Conservation (phyloP, 2,888 invertebrate genomes). For the Gymnosoma rotundatum region DNA sequence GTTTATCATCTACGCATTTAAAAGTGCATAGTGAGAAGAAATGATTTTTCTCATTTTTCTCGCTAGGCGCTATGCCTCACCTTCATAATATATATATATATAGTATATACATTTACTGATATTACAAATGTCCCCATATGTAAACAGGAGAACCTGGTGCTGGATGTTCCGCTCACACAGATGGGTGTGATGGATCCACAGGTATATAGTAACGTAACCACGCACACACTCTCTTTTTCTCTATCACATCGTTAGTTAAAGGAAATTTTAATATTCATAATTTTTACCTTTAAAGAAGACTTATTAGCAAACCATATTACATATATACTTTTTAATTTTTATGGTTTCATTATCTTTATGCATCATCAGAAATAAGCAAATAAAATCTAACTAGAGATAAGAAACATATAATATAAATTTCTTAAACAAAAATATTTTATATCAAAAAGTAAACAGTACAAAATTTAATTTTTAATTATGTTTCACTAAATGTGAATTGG, state of each 20-base stretch:
- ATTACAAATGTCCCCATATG: slow-evolving; percentile 61
- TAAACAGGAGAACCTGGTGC: slow-evolving; percentile 88
- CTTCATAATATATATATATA: too few relatives aligned
- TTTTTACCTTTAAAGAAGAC: too few relatives aligned
- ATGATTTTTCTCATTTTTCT: not conserved
- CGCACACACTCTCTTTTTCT: slow-evolving; percentile 4
- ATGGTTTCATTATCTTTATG: too few relatives aligned
- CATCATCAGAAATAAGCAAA: too few relatives aligned
- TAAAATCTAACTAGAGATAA: too few relatives aligned
- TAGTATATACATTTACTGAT: slow-evolving; percentile 61
- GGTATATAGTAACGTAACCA: slow-evolving; percentile 83
- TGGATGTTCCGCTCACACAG: slow-evolving; percentile 95
- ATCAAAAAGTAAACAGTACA: too few relatives aligned
- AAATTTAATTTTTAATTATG: too few relatives aligned
- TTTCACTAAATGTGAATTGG: too few relatives aligned
- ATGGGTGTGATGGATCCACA: slow-evolving; percentile 97
- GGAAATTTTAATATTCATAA: slow-evolving; percentile 14
- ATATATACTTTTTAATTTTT: too few relatives aligned
- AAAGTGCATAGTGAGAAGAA: slow-evolving; percentile 18
- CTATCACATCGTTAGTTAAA: not conserved
- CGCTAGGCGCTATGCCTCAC: slow-evolving; percentile 37
- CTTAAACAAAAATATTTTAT: too few relatives aligned
- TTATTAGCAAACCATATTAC: not conserved
- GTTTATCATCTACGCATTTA: not conserved
- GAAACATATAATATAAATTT: too few relatives aligned